Conservation (phyloP, 2,797 vertebrate species). For the Threskiornis aethiopicus region DNA sequence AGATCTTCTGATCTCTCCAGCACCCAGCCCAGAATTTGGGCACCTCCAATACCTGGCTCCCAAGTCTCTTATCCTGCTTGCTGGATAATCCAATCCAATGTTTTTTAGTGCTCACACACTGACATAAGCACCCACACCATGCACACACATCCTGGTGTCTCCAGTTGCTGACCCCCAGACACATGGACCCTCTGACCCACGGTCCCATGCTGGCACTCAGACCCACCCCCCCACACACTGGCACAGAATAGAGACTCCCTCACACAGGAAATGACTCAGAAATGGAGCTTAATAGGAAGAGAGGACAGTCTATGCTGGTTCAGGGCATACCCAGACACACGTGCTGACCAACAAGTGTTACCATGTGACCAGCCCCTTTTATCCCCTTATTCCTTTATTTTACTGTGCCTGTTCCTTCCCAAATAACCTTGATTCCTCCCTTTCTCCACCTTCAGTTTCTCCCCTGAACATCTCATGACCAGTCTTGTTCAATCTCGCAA, state of each 20-base stretch:
- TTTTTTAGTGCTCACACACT: neutral
- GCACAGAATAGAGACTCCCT: neutral
- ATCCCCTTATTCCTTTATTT: neutral
- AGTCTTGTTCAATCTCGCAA: neutral
- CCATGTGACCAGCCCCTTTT: neutral
- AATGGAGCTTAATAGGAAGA: neutral
- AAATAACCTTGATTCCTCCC: neutral
- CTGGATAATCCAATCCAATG: neutral
- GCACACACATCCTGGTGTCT: neutral
- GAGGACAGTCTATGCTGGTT: neutral
- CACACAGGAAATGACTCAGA: neutral
- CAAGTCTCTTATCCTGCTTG: neutral
- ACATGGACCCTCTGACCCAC: neutral
- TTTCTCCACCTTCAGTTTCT: neutral
- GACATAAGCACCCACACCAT: neutral
- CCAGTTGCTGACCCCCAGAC: neutral
- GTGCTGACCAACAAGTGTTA: neutral
- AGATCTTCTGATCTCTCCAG: neutral
- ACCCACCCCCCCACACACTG: rapidly evolving
- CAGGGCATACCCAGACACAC: neutral
- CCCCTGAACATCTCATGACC: neutral
- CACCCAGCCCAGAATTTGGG: neutral
- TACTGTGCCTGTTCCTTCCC: neutral
- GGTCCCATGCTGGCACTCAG: no score
- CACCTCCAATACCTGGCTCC: neutral